Evolutionary conservation across 2,797 vertebrate genomes (phyloP), one percentile per base, ranked within the genome.

Genomic region (Pseudochromis fuscus): DNA sequence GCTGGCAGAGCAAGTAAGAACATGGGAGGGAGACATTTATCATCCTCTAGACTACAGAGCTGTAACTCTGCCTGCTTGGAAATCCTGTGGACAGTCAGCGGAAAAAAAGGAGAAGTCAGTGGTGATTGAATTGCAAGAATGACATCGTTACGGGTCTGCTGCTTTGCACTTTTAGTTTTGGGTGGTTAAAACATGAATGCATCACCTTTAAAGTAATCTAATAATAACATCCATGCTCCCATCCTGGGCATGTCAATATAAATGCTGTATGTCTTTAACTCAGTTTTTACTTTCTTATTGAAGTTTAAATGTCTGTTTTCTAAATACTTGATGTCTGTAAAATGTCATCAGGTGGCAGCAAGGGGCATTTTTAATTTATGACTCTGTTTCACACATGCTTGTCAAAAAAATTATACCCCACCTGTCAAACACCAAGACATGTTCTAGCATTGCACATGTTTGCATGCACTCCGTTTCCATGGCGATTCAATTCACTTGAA

Each of bases 11-110:
- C 84, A 66, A 92, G 92, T 92, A 92, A 84, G 88, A 92, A 93
- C 92, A 90, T 90, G 89, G 91, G 74, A 89, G 76, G 76, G 87
- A 93, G 88, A 88, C 83, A 93, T 94, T 92, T 91, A 93, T 94
- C 91, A 92, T 92, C 88, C 81, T 77, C 55, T 48, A 82, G 90
- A 88, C 88, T 91, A 62, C 87, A 89, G 85, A 87, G 85, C 86
- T 88, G 89, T 89, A 92, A 88, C 87, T 87, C 83, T 86, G 89
- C 88, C 88, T 91, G 87, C 79, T 87, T 89, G 77, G 72, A 92
- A 91, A 88, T 84, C 86, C 87, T 90, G 64, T 51, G 83, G 87
- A 88, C 68, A 87, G 79, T 84, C 82, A 79, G 69, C 5, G 67
- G 83, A 25, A 44, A 57, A 65, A 73, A 75, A 77, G 65, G 19